A percentile compares a stretch with the other conserved stretches of the same genome.
These are phyloP conservation scores for Lithophane socia DNA, from an alignment of 2,888 invertebrate genomes.

Conservation along the genomic window DNA sequence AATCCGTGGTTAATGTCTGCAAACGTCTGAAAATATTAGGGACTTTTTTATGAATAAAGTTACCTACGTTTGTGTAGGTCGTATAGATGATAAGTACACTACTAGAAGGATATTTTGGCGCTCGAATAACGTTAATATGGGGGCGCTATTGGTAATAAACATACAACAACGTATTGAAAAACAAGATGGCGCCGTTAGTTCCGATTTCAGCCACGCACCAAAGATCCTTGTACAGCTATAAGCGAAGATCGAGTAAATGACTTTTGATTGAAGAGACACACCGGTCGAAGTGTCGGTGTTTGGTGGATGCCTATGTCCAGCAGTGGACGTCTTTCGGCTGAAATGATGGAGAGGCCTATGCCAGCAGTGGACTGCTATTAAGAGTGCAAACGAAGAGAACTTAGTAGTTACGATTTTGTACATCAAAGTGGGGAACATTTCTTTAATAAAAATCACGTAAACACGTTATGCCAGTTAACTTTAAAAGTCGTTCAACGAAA, in stretches of 20 bases:
- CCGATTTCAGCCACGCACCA: not conserved
- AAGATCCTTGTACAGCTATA: not conserved
- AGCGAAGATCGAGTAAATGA: not conserved
- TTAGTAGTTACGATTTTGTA: not conserved
- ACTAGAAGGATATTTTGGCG: too few relatives aligned
- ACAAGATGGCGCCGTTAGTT: not conserved
- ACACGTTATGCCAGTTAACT: too few relatives aligned
- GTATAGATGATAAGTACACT: too few relatives aligned
- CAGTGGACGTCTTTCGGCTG: too few relatives aligned
- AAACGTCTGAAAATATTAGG: slow-evolving; percentile 14
- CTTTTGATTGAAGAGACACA: not conserved
- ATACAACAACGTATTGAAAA: too few relatives aligned
- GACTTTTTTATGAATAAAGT: slow-evolving; percentile 11
- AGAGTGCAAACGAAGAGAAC: too few relatives aligned
- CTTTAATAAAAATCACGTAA: not conserved
- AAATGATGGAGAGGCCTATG: too few relatives aligned
- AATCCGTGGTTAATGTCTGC: slow-evolving; percentile 26
- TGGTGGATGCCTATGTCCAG: too few relatives aligned
- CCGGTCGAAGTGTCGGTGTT: too few relatives aligned
- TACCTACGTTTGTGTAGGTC: not conserved
- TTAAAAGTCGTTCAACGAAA: not conserved
- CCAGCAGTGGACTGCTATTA: too few relatives aligned
- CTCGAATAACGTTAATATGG: not conserved
- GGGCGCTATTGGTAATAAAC: too few relatives aligned
- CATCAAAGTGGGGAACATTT: not conserved